A percentile compares a stretch with the other conserved stretches of the same genome.
Conservation (phyloP, 2,797 vertebrate genomes). For the Peromyscus melanophrys region DNA sequence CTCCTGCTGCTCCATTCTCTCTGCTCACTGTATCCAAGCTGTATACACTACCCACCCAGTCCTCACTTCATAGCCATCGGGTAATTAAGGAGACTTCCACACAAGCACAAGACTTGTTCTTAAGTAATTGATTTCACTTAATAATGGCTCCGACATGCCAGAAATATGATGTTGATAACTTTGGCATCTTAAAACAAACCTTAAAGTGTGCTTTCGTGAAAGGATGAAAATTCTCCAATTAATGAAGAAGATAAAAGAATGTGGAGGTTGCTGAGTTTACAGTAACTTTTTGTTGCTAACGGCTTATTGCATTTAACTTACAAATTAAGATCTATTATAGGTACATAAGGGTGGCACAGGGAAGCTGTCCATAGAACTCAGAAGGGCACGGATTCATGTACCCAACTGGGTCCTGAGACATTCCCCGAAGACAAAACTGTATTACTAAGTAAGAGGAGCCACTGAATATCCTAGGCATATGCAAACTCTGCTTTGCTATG, state of each 20-base stretch:
- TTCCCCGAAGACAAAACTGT: not conserved
- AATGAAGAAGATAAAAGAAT: too few species aligned
- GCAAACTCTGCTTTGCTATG: not conserved
- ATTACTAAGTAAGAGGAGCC: not conserved
- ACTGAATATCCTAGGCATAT: not conserved
- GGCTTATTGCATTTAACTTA: not conserved
- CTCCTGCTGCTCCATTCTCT: not conserved
- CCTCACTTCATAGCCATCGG: not conserved
- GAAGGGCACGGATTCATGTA: too few species aligned
- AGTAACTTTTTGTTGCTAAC: too few species aligned
- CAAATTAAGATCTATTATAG: not conserved
- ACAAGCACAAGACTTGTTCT: not conserved
- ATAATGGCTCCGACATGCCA: not conserved
- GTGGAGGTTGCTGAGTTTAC: not conserved
- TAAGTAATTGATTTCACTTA: not conserved
- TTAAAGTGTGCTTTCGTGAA: not conserved
- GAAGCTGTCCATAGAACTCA: not conserved
- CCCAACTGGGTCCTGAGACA: too few species aligned
- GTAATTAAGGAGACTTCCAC: not conserved
- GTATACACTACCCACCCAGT: too few species aligned
- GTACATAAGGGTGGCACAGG: not conserved
- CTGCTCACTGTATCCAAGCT: not conserved
- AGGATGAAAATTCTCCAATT: not conserved
- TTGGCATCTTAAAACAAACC: not conserved
- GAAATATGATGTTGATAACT: not conserved